Percentiles rank a stretch among this genome's conserved stretches.
phyloP scores from a whole-genome alignment of 64 coral and sea anemone species.

The Porites australiensis region DNA sequence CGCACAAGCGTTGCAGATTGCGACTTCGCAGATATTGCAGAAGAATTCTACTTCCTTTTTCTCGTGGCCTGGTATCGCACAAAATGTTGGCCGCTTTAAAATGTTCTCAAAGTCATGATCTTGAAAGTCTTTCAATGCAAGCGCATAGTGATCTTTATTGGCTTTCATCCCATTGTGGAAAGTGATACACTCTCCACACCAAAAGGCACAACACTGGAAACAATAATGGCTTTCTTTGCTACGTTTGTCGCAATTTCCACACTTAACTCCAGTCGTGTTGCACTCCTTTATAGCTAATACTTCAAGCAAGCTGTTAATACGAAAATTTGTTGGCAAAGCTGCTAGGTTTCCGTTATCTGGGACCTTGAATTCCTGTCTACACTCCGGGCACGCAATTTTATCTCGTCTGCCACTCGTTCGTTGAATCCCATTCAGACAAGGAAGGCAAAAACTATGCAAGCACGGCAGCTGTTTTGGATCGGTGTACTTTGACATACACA shows the following conservation, averaged over 20 bases:
- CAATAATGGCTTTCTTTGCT: too few relatives aligned
- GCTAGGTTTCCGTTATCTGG: background rate
- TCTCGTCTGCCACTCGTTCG: background rate
- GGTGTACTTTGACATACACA: background rate
- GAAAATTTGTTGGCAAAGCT: background rate
- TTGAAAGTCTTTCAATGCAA: slow-evolving; percentile 18
- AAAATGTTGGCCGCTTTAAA: background rate
- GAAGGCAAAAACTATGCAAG: too few relatives aligned
- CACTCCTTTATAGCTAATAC: too few relatives aligned
- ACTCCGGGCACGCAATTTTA: background rate
- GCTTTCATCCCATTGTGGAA: background rate
- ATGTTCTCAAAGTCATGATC: slow-evolving; percentile 16
- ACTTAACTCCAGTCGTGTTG: background rate
- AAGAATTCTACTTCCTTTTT: too few relatives aligned
- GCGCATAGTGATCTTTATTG: background rate
- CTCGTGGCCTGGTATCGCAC: too few relatives aligned
- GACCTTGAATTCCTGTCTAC: too few relatives aligned
- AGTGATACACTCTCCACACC: background rate
- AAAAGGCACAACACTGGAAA: background rate
- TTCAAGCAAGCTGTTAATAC: too few relatives aligned
- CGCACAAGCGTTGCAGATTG: too few relatives aligned
- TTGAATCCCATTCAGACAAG: too few relatives aligned
- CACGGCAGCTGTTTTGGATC: background rate
- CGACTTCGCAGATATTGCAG: too few relatives aligned
- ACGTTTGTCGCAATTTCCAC: background rate